These are phyloP conservation scores for Dynastes tityus DNA, from an alignment of 2,888 invertebrate genomes.

Conservation along the genomic window DNA sequence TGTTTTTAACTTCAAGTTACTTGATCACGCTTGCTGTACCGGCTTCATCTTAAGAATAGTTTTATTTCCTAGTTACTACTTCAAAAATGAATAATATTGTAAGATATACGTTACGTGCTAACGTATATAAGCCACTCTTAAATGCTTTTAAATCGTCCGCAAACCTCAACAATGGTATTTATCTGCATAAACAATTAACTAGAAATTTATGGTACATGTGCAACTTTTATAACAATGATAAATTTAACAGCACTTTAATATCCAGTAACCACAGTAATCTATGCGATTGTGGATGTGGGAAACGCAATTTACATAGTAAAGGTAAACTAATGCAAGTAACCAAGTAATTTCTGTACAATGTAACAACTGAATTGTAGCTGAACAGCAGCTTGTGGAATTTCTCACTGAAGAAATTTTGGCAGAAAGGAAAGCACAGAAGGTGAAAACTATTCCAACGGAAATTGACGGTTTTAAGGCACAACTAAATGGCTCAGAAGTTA, in stretches of 20 bases:
- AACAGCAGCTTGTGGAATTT: conserved; percentile 91
- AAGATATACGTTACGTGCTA: conserved; percentile 46
- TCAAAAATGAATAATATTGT: conserved; percentile 50
- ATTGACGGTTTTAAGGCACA: conserved; percentile 88
- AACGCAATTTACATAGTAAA: conserved; percentile 70
- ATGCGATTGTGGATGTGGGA: conserved; percentile 81
- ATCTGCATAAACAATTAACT: conserved; percentile 77
- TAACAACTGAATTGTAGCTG: conserved; percentile 74
- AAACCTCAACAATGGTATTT: conserved; percentile 66
- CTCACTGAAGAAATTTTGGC: conserved; percentile 94
- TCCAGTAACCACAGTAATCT: conserved; percentile 76
- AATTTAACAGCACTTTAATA: conserved; percentile 59
- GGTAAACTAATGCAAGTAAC: conserved; percentile 51
- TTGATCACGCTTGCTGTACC: conserved; percentile 9
- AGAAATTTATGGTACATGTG: conserved; percentile 85
- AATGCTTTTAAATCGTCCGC: conserved; percentile 79
- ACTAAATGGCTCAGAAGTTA: conserved; percentile 88
- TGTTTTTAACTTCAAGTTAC: not conserved
- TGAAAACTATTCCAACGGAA: conserved; percentile 81
- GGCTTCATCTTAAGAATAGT: not conserved
- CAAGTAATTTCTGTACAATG: not conserved
- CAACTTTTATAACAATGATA: conserved; percentile 66
- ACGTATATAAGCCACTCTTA: conserved; percentile 69
- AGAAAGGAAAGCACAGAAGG: conserved; percentile 88
- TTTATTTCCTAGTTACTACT: not conserved